Conservation (phyloP, 2,888 invertebrate genomes). For the Hirtodrosophila histrioides region DNA sequence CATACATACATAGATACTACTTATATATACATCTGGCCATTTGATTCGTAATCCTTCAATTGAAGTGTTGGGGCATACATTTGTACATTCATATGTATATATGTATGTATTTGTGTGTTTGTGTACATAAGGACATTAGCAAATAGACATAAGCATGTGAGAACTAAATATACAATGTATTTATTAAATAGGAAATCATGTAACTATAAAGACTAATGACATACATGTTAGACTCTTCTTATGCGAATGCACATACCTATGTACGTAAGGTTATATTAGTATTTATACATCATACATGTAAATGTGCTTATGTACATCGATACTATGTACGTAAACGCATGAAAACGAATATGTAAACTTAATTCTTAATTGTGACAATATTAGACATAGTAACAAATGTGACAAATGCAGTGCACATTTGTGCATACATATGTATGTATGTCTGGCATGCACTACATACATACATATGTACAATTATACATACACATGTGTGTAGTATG, state of each 20-base stretch:
- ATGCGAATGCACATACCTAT: not conserved
- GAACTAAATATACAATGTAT: conserved; percentile 15
- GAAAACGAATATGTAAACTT: conserved; percentile 7
- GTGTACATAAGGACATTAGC: not conserved
- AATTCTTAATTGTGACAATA: conserved; percentile 24
- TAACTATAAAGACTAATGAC: conserved; percentile 21
- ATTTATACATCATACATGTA: not conserved
- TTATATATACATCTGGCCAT: no score
- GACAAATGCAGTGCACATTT: conserved; percentile 13
- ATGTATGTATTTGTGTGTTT: conserved; percentile 7
- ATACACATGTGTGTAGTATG: no score
- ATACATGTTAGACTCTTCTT: conserved; percentile 3
- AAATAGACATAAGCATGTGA: conserved; percentile 16
- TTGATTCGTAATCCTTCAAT: no score
- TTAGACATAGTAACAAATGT: conserved; percentile 26
- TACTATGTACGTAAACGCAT: not conserved
- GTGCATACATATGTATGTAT: not conserved
- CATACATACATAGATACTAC: no score
- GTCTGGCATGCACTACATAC: no score
- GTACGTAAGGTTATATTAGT: not conserved
- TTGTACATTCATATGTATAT: conserved; percentile 1
- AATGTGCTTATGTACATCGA: conserved; percentile 1
- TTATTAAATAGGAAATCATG: conserved; percentile 5
- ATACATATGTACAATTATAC: no score
- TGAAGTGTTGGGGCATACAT: no score